Percentiles rank a stretch among this genome's conserved stretches.
phyloP scores from a whole-genome alignment of 2,797 vertebrate genomes.

The Notamacropus eugenii region DNA sequence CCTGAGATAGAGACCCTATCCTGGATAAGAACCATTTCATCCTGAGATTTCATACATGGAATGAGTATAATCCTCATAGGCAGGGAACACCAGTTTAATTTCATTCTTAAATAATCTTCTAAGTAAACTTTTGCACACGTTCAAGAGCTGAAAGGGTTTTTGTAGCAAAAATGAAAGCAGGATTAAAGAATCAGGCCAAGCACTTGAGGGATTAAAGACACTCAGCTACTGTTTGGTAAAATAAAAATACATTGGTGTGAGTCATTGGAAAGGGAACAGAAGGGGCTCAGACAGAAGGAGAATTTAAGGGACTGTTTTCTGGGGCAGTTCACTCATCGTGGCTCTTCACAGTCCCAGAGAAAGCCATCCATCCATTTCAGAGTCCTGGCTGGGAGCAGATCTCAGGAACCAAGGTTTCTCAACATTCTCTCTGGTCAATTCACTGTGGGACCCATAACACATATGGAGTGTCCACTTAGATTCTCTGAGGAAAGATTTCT shows the following conservation, averaged over 20 bases:
- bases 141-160: slow-evolving; percentile 61
- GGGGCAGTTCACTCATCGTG: accelerated
- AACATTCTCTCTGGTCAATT: neutral
- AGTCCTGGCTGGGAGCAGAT: neutral
- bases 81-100: slow-evolving; percentile 28
- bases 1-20: neutral
- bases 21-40: neutral
- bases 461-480: no score
- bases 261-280: neutral
- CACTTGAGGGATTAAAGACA: slow-evolving; percentile 61
- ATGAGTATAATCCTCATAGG: slow-evolving; percentile 7
- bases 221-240: slow-evolving; percentile 69
- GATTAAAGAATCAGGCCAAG: slow-evolving; percentile 82
- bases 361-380: neutral
- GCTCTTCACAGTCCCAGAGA: neutral
- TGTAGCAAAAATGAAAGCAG: slow-evolving; percentile 70
- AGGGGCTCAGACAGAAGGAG: neutral
- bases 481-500: neutral
- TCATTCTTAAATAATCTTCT: slow-evolving; percentile 74
- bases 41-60: neutral
- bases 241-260: neutral
- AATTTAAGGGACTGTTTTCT: neutral
- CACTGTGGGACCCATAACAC: neutral
- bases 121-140: slow-evolving; percentile 50
- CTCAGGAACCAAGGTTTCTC: neutral